Evolutionary conservation across 2,797 vertebrate genomes (phyloP).

Genomic region (Coilia nasus): DNA sequence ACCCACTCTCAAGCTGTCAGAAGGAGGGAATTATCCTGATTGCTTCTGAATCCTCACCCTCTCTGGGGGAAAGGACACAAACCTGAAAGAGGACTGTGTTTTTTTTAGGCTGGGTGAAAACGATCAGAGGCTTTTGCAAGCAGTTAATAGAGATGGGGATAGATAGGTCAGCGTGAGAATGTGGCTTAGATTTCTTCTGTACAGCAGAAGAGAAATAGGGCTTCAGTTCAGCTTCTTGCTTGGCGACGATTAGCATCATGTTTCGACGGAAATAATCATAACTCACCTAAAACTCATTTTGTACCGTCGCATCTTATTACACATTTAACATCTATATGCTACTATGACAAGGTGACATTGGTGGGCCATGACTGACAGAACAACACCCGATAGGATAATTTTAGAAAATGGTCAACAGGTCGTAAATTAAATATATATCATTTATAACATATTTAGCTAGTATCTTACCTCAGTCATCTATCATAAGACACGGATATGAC

Average conservation of each 20-base stretch:
- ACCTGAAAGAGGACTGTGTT: not conserved
- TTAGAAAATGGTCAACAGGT: no score
- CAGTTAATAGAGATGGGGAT: not conserved
- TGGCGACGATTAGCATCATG: not conserved
- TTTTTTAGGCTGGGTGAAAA: not conserved
- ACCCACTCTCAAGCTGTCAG: not conserved
- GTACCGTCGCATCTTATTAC: no score
- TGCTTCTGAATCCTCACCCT: slow-evolving; percentile 22
- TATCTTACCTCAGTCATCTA: no score
- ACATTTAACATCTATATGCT: no score
- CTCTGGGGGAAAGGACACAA: not conserved
- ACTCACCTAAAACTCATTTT: no score
- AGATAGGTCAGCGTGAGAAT: slow-evolving; percentile 8
- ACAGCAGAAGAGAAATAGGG: not conserved
- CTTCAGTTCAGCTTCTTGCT: not conserved
- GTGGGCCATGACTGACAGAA: no score
- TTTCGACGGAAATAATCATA: no score
- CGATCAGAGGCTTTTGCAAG: not conserved
- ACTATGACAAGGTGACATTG: no score
- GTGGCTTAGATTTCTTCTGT: not conserved
- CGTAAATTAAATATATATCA: no score
- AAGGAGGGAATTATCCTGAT: slow-evolving; percentile 37
- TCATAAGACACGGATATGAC: no score
- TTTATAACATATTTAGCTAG: no score
- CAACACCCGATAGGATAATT: no score